Percentiles rank a stretch among this genome's conserved stretches.
phyloP scores from a whole-genome alignment of 2,888 invertebrate genomes.

The Penaeus monodon region DNA sequence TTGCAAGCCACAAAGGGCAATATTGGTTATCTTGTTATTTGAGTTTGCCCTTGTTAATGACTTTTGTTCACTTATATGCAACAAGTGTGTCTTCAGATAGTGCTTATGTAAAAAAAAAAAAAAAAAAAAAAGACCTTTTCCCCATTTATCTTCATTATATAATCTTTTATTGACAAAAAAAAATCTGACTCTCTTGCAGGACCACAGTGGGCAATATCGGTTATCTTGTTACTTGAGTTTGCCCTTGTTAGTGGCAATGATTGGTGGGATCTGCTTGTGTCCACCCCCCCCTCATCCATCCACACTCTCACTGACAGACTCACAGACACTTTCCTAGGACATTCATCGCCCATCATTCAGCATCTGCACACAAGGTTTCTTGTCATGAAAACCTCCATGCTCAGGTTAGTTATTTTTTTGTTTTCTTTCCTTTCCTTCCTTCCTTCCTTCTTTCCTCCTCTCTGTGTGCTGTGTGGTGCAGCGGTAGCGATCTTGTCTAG shows the following conservation, averaged over 20 bases:
- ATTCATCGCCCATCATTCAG: conserved; percentile 46
- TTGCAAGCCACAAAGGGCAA: conserved; percentile 61
- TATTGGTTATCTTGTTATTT: conserved; percentile 57
- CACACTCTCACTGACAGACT: conserved; percentile 58
- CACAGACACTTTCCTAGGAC: conserved; percentile 59
- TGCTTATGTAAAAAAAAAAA: too few species aligned
- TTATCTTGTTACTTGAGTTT: conserved; percentile 61
- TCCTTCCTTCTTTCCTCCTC: too few species aligned
- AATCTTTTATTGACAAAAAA: neutral
- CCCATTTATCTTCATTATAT: neutral
- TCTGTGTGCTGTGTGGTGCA: too few species aligned
- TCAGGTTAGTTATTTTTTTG: conserved; percentile 44
- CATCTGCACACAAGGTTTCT: conserved; percentile 54
- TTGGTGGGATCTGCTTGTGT: conserved; percentile 61
- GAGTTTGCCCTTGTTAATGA: conserved; percentile 64
- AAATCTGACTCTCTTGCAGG: conserved; percentile 42
- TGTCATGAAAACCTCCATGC: conserved; percentile 59
- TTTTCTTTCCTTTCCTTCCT: neutral
- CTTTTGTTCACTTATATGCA: too few species aligned
- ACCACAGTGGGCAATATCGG: conserved; percentile 60
- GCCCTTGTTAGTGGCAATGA: conserved; percentile 61
- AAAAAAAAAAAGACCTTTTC: neutral
- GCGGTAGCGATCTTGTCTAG: too few species aligned
- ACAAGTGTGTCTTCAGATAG: too few species aligned
- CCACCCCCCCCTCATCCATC: conserved; percentile 51